phyloP scores from a whole-genome alignment of 2,888 invertebrate genomes.

The Podotricha telesiphe region DNA sequence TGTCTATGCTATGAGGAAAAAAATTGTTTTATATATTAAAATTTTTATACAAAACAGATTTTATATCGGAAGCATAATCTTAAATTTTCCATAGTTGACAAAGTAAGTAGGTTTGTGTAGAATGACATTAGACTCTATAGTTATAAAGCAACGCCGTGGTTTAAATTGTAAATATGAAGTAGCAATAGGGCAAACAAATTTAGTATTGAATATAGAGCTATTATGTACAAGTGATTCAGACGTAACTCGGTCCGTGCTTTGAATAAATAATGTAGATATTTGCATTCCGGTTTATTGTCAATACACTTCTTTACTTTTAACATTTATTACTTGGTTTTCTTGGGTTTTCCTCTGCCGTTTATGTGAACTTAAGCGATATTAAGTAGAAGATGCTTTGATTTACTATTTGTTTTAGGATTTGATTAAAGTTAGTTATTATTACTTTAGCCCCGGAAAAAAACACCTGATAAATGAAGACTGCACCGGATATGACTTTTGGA shows the following conservation, averaged over 20 bases:
- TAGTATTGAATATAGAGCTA: slow-evolving; percentile 16
- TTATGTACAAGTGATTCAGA: slow-evolving; percentile 16
- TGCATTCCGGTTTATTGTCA: slow-evolving; percentile 18
- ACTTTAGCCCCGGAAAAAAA: no score
- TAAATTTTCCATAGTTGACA: background rate
- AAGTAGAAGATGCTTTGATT: slow-evolving; percentile 1
- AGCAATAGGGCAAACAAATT: background rate
- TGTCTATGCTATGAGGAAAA: no score
- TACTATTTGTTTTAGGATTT: background rate
- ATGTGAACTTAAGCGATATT: background rate
- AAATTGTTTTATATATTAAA: no score
- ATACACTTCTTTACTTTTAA: slow-evolving; percentile 11
- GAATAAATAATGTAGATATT: slow-evolving; percentile 23
- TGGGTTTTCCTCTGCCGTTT: slow-evolving; percentile 14
- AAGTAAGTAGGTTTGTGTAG: background rate
- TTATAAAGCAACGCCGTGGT: background rate
- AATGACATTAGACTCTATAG: slow-evolving; percentile 2
- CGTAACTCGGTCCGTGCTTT: slow-evolving; percentile 22
- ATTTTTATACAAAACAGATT: no score
- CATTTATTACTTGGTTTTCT: slow-evolving; percentile 23
- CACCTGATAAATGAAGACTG: no score
- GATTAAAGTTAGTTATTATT: no score
- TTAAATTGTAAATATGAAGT: background rate
- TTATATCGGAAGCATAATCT: no score
- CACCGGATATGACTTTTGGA: no score